Base-by-base conservation (phyloP, 2,888 invertebrate genomes). In the Hyposoter didymator region DNA sequence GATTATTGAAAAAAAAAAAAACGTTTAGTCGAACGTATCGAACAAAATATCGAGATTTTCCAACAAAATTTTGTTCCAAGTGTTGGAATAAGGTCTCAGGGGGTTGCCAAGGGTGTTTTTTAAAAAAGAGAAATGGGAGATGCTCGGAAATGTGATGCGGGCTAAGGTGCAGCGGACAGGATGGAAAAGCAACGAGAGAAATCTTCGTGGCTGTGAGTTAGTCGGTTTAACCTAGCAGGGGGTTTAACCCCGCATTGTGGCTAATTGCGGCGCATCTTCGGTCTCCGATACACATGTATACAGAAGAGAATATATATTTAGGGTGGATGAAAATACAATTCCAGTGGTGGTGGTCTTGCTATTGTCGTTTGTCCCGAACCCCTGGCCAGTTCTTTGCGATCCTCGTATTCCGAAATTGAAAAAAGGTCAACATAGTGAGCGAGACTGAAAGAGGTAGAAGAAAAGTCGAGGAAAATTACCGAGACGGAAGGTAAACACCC, bases 181-280 rank as follows among this genome's bases (percentile, higher is more conserved):
- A 39, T 19, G 2, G 19, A 19, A 66, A 17, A 66, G 7, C 52
- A 52, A 52, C 22, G 22, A 39, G 55, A 39, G 35, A 73, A 82
- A 55, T 66, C 64, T 64, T 80, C 66, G 70, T 73, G 67, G 55
- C 47, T 55, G 28, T 78, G 84, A 83, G 85, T 69, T 86, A 87
- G 85, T 87, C 28, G 86, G 85, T 62, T 55, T 39, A 86, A 88
- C 90, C 88, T 90, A 82, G 89, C 89, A 73, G 91, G 82, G 66
- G 79, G 45, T 66, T 69, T 80, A 66, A 79, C 88, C 88, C 89
- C 87, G 91, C 90, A 92, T 91, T 92, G 92, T 92, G 88, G 90
- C 91, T 93, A 93, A 93, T 92, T 92, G 92, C 89, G 67, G 82
- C 55, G 66, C 78, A 70, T 83, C 79, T 49, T 76, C 69, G 43